A percentile compares a stretch with the other conserved stretches of the same genome.
These are phyloP conservation scores for Drosophila jambulina DNA, from an alignment of 1,140 invertebrate genomes.

Conservation along the genomic window DNA sequence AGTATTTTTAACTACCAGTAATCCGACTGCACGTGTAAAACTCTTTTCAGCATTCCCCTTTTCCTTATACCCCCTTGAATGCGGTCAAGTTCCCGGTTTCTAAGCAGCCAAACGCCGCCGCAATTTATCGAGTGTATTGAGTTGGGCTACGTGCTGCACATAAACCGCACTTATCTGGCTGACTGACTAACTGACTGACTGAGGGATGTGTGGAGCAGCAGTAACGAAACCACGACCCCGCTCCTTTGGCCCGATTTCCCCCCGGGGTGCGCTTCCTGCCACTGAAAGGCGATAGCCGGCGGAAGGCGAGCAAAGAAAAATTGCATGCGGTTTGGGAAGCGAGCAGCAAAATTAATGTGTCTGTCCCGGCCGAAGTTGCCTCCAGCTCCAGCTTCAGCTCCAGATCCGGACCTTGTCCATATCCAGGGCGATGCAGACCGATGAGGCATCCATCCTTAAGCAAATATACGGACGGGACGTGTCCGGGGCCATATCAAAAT, in stretches of 20 bases:
- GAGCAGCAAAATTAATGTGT: constrained; percentile 80
- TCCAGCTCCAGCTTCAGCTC: background rate
- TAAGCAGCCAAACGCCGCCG: constrained; percentile 60
- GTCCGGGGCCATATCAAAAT: constrained; percentile 78
- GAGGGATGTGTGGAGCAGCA: constrained; percentile 37
- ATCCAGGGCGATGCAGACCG: constrained; percentile 23
- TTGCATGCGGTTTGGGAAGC: constrained; percentile 78
- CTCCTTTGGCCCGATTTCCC: background rate
- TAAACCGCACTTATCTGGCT: constrained; percentile 82
- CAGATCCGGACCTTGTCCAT: constrained; percentile 12
- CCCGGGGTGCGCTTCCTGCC: constrained; percentile 50
- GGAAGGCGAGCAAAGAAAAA: constrained; percentile 63
- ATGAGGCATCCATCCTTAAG: constrained; percentile 58
- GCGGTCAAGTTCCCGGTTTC: constrained; percentile 45
- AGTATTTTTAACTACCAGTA: background rate
- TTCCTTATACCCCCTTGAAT: background rate
- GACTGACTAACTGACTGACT: constrained; percentile 76
- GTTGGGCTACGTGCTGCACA: constrained; percentile 77
- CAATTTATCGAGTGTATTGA: constrained; percentile 82
- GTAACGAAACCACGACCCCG: background rate
- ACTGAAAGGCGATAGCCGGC: constrained; percentile 73
- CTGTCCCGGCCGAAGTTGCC: constrained; percentile 49
- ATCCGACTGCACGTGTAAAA: background rate
- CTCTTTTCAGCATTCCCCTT: background rate
- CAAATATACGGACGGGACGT: constrained; percentile 72